Base-by-base conservation (phyloP, 2,888 invertebrate genomes). In the Panopea generosa region DNA sequence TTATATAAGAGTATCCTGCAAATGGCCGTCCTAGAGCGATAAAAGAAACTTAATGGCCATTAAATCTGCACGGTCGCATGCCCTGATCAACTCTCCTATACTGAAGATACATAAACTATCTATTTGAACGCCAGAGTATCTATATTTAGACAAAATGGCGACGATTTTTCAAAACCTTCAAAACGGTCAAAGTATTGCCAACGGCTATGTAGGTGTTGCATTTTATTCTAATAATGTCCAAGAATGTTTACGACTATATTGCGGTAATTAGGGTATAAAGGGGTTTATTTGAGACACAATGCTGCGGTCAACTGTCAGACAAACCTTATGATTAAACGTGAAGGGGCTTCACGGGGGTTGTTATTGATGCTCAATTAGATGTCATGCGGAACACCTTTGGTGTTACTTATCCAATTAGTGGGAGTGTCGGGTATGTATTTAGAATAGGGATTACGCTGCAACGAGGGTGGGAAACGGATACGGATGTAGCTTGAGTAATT, bases 21-120 rank as follows among this genome's bases (percentile, higher is more conserved):
- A 76, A 77, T 81, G 63, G 70, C 56, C 60, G 14, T 66, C 68
- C 72, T 49, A 20, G 22, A 65, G 73, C 75, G 59, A 68, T 76
- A 69, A 72, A 81, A 47, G 40, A 18, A 20, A 49, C 67, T 71
- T 77, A 81, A 81, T 81, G 77, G 77, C 72, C 81, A 81, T 81
- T 81, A 77, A 77, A 68, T 52, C 55, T 60, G 53, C 55, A 66
- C 75, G 81, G 52, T 66, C 63, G 62, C 66, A 62, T 66, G 68
- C 63, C 59, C 67, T 66, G 57, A 45, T 47, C 53, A 47, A 52
- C 62, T 45, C 63, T 67, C 50, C 66, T 52, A 57, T 65, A 75
- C 57, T 53, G 45, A 55, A 69, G 52, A 50, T 65, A 79, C 71
- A 69, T 79, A 75, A 79, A 72, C 40, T 56, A 76, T 66, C 55